phyloP scores from a whole-genome alignment of 1,140 invertebrate species.

The Danaus plexippus region DNA sequence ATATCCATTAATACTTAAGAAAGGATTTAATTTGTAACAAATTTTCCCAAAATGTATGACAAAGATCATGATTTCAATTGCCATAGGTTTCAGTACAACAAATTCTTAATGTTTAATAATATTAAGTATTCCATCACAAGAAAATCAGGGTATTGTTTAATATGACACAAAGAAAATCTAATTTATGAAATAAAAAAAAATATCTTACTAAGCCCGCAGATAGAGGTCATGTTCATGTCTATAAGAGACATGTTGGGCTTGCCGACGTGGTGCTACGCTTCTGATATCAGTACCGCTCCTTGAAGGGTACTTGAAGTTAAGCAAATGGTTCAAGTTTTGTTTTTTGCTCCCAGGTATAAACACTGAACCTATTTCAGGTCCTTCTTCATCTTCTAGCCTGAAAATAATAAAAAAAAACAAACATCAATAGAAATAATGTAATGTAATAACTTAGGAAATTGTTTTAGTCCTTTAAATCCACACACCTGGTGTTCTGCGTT shows the following conservation, averaged over 20 bases:
- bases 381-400: constrained; percentile 66
- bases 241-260: constrained; percentile 60
- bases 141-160: too few species aligned
- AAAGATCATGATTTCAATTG: too few species aligned
- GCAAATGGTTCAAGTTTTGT: constrained; percentile 92
- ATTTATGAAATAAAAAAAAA: constrained; percentile 1
- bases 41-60: too few species aligned
- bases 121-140: too few species aligned
- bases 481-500: constrained; percentile 80
- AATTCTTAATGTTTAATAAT: too few species aligned
- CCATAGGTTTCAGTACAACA: too few species aligned
- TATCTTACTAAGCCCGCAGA: constrained; percentile 89
- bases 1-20: too few species aligned
- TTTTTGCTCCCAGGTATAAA: constrained; percentile 89
- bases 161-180: too few species aligned
- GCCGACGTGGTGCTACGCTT: constrained; percentile 41
- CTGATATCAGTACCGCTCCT: constrained; percentile 65
- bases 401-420: not conserved
- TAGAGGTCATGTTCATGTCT: constrained; percentile 91
- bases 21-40: too few species aligned
- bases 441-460: constrained; percentile 2
- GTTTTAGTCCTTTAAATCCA: not conserved
- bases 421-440: not conserved
- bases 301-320: constrained; percentile 87
- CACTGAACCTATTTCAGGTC: constrained; percentile 86